Conservation (phyloP, 1,140 invertebrate species). For the Danaus melanippus region DNA sequence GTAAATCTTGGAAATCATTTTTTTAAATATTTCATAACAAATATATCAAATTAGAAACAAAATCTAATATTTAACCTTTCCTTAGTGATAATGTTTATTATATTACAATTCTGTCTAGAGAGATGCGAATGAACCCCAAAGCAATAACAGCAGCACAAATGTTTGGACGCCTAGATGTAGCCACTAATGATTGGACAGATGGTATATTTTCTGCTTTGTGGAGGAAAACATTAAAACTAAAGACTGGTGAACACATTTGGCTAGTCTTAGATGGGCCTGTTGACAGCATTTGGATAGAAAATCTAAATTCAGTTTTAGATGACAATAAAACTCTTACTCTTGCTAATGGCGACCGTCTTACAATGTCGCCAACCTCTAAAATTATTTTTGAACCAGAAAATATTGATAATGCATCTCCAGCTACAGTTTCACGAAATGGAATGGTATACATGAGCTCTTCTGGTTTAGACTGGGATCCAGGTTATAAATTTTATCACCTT, state of each 20-base stretch:
- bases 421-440: slow-evolving; percentile 95
- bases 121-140: slow-evolving; percentile 99
- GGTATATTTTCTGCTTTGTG: slow-evolving; percentile 97
- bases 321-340: slow-evolving; percentile 95
- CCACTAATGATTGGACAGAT: slow-evolving; percentile 98
- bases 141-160: slow-evolving; percentile 97
- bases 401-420: slow-evolving; percentile 96
- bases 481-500: slow-evolving; percentile 33
- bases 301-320: slow-evolving; percentile 95
- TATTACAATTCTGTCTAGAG: slow-evolving; percentile 69
- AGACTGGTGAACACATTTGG: slow-evolving; percentile 92
- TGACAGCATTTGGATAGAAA: slow-evolving; percentile 98
- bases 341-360: slow-evolving; percentile 93
- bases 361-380: slow-evolving; percentile 93
- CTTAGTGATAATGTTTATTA: neutral
- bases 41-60: no score
- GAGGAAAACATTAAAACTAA: slow-evolving; percentile 93
- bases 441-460: slow-evolving; percentile 99
- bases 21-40: no score
- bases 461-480: slow-evolving; percentile 91
- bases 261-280: slow-evolving; percentile 95
- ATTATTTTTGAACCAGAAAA: slow-evolving; percentile 98
- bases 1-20: no score
- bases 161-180: slow-evolving; percentile 96
- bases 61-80: neutral